phyloP scores from a whole-genome alignment of 2,113 vertebrate genomes.

The Burhinus bistriatus region DNA sequence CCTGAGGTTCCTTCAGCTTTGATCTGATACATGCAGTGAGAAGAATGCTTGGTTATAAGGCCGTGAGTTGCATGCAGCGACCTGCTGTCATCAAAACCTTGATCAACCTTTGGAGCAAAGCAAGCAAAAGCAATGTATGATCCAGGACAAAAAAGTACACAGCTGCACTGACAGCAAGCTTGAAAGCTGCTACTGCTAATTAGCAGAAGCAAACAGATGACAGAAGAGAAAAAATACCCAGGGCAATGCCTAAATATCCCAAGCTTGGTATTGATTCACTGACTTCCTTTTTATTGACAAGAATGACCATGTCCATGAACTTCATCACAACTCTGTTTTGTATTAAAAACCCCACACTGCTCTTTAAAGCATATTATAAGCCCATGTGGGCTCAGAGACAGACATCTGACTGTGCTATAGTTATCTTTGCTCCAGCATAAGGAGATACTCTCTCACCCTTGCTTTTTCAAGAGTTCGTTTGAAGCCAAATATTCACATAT shows the following conservation, averaged over 20 bases:
- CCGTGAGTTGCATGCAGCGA: not conserved
- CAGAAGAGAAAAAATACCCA: not conserved
- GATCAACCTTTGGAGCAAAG: not conserved
- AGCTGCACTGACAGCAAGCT: not conserved
- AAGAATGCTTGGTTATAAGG: not conserved
- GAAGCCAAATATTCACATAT: not conserved
- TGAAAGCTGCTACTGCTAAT: not conserved
- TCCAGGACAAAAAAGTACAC: not conserved
- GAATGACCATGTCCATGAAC: not conserved
- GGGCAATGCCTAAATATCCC: not conserved
- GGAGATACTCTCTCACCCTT: fast-evolving
- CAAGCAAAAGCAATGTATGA: not conserved
- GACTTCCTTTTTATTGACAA: not conserved
- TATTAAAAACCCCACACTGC: not conserved
- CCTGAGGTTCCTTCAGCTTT: not conserved
- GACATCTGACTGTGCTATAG: not conserved
- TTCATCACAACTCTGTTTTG: not conserved
- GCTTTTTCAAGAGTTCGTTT: not conserved
- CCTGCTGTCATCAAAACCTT: not conserved
- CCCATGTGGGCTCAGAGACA: not conserved
- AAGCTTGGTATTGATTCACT: not conserved
- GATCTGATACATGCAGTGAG: not conserved
- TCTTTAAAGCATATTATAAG: not conserved
- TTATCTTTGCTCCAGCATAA: not conserved
- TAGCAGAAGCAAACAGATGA: not conserved